Evolutionary conservation across 2,113 vertebrate genomes (phyloP).

Genomic region (Illadopsis cleaveri): DNA sequence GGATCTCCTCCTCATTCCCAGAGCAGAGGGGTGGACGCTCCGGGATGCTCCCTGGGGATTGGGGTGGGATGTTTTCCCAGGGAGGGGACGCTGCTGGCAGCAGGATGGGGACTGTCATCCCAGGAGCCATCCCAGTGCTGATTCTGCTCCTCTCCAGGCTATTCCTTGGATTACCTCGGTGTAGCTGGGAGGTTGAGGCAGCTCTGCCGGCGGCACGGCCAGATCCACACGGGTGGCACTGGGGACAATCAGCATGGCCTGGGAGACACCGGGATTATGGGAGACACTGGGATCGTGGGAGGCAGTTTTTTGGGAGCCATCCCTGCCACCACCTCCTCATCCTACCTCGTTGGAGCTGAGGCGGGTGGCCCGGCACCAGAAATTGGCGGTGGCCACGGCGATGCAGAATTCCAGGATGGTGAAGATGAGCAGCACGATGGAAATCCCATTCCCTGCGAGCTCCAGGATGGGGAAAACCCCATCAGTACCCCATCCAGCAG

Average conservation of each 20-base stretch:
- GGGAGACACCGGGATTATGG: not conserved
- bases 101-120: not conserved
- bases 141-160: not conserved
- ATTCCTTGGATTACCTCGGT: not conserved
- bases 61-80: not conserved
- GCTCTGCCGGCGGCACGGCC: not conserved
- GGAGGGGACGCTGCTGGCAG: not conserved
- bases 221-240: not conserved
- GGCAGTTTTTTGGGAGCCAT: not conserved
- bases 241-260: conserved; percentile 57
- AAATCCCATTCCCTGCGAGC: conserved; percentile 53
- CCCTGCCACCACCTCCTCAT: fast-evolving
- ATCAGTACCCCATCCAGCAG: not conserved
- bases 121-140: not conserved
- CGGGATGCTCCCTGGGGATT: fast-evolving
- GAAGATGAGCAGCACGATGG: conserved; percentile 61
- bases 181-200: conserved; percentile 51
- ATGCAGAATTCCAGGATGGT: conserved; percentile 64
- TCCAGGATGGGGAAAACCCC: not conserved
- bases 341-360: conserved; percentile 40
- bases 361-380: conserved; percentile 46
- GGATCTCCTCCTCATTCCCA: not conserved
- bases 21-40: not conserved
- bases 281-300: not conserved
- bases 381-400: not conserved